Evolutionary conservation across 2,888 invertebrate species (phyloP).

Genomic region (Tachina grossa): DNA sequence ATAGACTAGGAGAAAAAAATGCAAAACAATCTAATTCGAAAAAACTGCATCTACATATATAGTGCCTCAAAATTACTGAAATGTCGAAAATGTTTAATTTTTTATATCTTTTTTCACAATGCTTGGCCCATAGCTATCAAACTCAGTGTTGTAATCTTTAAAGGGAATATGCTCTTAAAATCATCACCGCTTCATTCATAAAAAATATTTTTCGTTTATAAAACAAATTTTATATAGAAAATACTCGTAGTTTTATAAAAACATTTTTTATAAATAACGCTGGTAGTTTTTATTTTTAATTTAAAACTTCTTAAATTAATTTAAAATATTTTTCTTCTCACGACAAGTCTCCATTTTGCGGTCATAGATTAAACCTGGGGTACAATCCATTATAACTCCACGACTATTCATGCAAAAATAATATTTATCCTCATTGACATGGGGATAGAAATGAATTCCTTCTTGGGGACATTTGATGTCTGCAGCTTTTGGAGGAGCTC

Average conservation of each 20-base stretch:
- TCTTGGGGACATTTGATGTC: slow-evolving; percentile 77
- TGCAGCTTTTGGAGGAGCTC: slow-evolving; percentile 77
- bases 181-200: too few species aligned
- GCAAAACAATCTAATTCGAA: too few species aligned
- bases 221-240: background rate
- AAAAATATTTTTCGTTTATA: background rate
- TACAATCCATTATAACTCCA: slow-evolving; percentile 79
- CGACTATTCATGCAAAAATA: slow-evolving; percentile 79
- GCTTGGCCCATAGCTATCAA: too few species aligned
- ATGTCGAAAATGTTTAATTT: too few species aligned
- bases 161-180: too few species aligned
- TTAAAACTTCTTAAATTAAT: background rate
- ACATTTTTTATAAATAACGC: background rate
- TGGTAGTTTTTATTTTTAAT: background rate
- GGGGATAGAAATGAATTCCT: slow-evolving; percentile 77
- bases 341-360: slow-evolving; percentile 76
- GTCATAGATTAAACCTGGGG: slow-evolving; percentile 80
- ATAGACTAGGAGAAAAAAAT: too few species aligned
- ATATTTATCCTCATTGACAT: slow-evolving; percentile 76
- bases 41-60: too few species aligned
- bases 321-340: slow-evolving; percentile 73
- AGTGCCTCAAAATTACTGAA: too few species aligned
- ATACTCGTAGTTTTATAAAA: too few species aligned
- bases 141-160: too few species aligned
- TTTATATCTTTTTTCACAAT: too few species aligned